Base-by-base conservation (phyloP, 2,888 invertebrate species). In the Agriopis leucophaearia region DNA sequence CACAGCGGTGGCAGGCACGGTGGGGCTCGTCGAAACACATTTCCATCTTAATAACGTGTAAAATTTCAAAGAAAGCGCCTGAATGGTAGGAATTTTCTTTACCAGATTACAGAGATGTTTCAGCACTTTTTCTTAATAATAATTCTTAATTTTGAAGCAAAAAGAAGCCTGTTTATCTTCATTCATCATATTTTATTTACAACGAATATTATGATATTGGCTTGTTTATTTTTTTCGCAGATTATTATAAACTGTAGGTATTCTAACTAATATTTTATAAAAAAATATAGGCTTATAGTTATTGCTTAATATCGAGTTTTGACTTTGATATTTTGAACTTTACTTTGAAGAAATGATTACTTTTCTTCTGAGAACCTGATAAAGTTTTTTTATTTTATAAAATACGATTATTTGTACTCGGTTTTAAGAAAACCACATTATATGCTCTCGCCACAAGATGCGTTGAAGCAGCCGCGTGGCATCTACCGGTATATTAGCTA, bases 21-120 rank as follows among this genome's bases (percentile, higher is more conserved):
- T 35, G 48, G 48, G 36, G 61, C 51, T 42, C 58, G 66, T 71
- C 60, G 69, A 59, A 68, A 72, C 63, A 65, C 64, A 63, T 61
- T 65, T 63, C 58, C 62, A 47, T 69, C 67, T 59, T 62, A 63
- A 67, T 67, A 62, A 62, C 69, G 62, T 63, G 69, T 69, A 65
- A 63, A 70, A 69, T 70, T 55, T 63, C 63, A 66, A 69, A 70
- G 69, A 69, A 66, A 67, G 56, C 16, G 50, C 52, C 60, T 56
- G 59, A 69, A 57, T 50, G 58, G 27, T 36, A 8, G 56, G 62
- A 70, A 69, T 69, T 65, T 70, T 59, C 67, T 67, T 54, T 63
- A 64, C 40, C 47, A 71, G 61, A 71, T 71, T 66, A 70, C 64
- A 51, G 45, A 56, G 59, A 73, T 70, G 55, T 48, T 69, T 68